Base-by-base conservation (phyloP, 2,888 invertebrate species). In the Salticus scenicus region DNA sequence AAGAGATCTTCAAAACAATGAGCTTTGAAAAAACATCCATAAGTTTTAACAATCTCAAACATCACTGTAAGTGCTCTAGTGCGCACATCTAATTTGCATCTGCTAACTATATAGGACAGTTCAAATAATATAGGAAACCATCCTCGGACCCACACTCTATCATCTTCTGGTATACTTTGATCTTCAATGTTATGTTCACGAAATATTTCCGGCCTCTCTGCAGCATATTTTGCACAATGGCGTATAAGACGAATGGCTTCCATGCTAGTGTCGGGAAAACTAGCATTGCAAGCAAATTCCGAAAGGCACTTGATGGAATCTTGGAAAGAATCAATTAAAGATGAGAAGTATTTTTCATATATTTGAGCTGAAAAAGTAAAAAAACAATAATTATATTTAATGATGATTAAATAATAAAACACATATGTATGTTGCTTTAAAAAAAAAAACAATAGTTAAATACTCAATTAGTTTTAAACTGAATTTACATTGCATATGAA, bases 1-100 rank as follows among this genome's bases (percentile, higher is more conserved):
- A 99, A 99, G 79, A 99, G 93, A 92, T 99, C 99, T 90, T 95
- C 95, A 99, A 99, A 99, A 99, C 99, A 99, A 91, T 98, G 96
- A 0, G 95, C 94, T 91, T 95, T 95, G 92, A 97, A 99, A 76
- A 95, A 94, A 88, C 96, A 96, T 4, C 99, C 99, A 90, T 99
- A 97, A 0, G 97, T 98, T 93, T 99, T 99, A 74, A 99, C 97
- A 88, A 99, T 98, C 92, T 99, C 99, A 91, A 99, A 99, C 89
- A 99, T 94, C 51, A 99, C 93, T 51, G 89, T 89, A 51, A 89
- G 75, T 7, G 89, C 89, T 79, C 89, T 87, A 0, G 99, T 99
- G 87, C 99, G 93, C 0, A 99, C 99, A 91, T 99, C 99, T 88
- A 99, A 92, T 91, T 99, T 99, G 90, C 96, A 96, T 69, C 98